phyloP scores from a whole-genome alignment of 2,888 invertebrate species.

The Parnassius apollo region DNA sequence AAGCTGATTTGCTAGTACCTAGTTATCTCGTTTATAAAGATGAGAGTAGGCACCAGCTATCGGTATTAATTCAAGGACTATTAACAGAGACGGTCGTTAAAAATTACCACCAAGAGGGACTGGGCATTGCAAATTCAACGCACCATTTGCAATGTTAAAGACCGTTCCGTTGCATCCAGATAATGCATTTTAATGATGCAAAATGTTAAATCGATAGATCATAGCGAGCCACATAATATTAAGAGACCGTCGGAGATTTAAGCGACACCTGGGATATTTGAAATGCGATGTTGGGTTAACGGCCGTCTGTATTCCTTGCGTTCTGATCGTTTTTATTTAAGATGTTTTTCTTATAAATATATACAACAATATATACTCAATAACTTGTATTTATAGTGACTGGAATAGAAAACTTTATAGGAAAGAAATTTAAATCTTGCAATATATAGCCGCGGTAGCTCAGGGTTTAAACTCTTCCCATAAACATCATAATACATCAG shows the following conservation, averaged over 20 bases:
- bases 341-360: neutral
- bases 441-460: no score
- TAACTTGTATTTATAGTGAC: no score
- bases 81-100: slow-evolving; percentile 68
- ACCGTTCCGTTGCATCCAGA: slow-evolving; percentile 65
- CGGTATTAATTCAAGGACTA: slow-evolving; percentile 70
- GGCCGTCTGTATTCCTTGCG: slow-evolving; percentile 8
- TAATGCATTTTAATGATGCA: slow-evolving; percentile 82
- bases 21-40: slow-evolving; percentile 37
- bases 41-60: slow-evolving; percentile 43
- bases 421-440: no score
- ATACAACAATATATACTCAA: no score
- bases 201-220: slow-evolving; percentile 67
- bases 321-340: neutral
- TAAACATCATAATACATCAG: no score
- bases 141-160: slow-evolving; percentile 77
- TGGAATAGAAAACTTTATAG: no score
- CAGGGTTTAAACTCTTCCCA: no score
- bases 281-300: slow-evolving; percentile 29
- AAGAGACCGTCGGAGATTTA: slow-evolving; percentile 51
- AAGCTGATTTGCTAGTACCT: slow-evolving; percentile 33
- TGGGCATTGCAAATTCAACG: slow-evolving; percentile 68
- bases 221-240: slow-evolving; percentile 49
- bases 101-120: slow-evolving; percentile 69
- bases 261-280: slow-evolving; percentile 57